These are phyloP conservation scores for Oxyura jamaicensis DNA, from an alignment of 2,113 vertebrate species.

Conservation along the genomic window DNA sequence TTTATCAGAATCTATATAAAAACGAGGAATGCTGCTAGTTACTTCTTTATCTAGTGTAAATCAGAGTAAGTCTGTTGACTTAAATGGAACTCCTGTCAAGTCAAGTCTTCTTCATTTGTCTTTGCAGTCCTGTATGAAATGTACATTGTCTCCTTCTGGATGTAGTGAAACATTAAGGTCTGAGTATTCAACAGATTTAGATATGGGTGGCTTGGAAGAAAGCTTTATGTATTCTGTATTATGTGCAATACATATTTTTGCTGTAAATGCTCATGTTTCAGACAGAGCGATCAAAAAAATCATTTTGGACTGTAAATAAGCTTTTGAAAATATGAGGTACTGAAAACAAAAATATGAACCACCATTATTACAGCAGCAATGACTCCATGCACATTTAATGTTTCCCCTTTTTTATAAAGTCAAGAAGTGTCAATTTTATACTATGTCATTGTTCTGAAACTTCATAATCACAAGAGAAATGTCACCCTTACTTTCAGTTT, in stretches of 20 bases:
- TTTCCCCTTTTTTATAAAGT: no score
- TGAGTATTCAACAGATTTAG: not conserved
- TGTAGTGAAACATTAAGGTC: not conserved
- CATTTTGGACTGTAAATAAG: not conserved
- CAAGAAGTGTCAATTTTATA: not conserved
- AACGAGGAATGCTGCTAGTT: not conserved
- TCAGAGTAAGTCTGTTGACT: not conserved
- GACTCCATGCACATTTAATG: not conserved
- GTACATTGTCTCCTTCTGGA: not conserved
- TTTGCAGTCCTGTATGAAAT: not conserved
- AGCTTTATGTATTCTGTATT: not conserved
- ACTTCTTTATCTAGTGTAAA: not conserved
- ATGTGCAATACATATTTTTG: not conserved
- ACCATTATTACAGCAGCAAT: not conserved
- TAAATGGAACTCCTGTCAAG: not conserved
- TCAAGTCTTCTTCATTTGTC: not conserved
- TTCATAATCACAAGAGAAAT: not conserved
- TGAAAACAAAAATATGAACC: not conserved
- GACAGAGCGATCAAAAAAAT: not conserved
- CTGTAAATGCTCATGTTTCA: not conserved
- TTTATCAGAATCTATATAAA: not conserved
- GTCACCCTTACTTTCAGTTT: not conserved
- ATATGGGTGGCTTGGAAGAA: not conserved
- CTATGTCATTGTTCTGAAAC: not conserved
- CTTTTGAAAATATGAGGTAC: not conserved